Evolutionary conservation across 2,888 invertebrate species (phyloP), one percentile per base, ranked within the genome.

Genomic region (Copidosoma aretas): DNA sequence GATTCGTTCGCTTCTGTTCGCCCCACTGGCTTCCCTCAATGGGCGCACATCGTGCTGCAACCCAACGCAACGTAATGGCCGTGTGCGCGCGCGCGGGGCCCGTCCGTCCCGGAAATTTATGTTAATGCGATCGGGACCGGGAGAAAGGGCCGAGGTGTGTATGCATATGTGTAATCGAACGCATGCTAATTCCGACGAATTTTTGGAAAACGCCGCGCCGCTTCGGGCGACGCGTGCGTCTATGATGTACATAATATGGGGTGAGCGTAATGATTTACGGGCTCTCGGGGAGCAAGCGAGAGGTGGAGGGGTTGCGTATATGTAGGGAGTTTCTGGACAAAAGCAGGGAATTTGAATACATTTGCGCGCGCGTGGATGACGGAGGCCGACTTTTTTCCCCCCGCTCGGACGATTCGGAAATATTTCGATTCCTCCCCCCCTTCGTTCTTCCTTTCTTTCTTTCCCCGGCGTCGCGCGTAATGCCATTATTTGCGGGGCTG

Each of bases 101-200:
- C 32, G 32, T 78, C 76, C 74, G 75, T 77, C 79, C 80, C 80
- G 75, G 75, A 78, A 77, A 76, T 79, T 71, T 75, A 78, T 78
- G 77, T 75, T 79, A 79, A 80, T 80, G 74, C 77, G 75, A 75
- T 74, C 77, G 68, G 62, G 64, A 70, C 68, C 68, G 73, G 24
- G 52, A 61, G 62, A 52, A 32, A 68, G 2, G 1, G 32, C 24
- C 17, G n/a, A 12, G 56, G 60, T 56, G 56, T 59, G 54, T 43
- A 22, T 59, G 25, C 57, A 22, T 52, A 24, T 60, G 52, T 49
- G 67, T 58, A 39, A 63, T 63, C 54, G 53, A 72, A 75, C 78
- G 78, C 78, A 81, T 81, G 81, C 82, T 83, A 83, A 83, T 82
- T 83, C 81, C 75, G 75, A 76, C 77, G 79, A 79, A 81, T 79